Percentiles rank a stretch among this genome's conserved stretches.
These are phyloP conservation scores for Erythrocercus mccallii DNA, from an alignment of 2,113 vertebrate species.

Conservation along the genomic window DNA sequence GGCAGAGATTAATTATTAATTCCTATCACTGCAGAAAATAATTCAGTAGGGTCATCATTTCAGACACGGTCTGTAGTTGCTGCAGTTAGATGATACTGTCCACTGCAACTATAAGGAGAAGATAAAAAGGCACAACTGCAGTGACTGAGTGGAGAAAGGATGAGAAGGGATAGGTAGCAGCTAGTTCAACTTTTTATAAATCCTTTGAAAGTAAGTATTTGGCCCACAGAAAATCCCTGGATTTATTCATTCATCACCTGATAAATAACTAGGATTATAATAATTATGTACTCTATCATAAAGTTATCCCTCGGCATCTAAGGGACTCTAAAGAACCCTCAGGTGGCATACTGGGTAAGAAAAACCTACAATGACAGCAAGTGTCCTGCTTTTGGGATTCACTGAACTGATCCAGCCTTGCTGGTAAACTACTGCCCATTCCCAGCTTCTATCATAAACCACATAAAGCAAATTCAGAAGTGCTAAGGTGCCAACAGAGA, in stretches of 20 bases:
- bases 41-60: neutral
- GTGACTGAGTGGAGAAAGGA: neutral
- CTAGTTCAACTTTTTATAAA: neutral
- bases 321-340: neutral
- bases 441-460: neutral
- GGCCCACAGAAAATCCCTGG: neutral
- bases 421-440: neutral
- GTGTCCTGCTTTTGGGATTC: neutral
- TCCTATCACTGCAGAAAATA: neutral
- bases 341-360: neutral
- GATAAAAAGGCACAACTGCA: neutral
- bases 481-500: neutral
- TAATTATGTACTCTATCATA: neutral
- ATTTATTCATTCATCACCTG: neutral
- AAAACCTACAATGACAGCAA: neutral
- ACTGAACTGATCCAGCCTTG: neutral
- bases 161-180: neutral
- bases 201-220: neutral
- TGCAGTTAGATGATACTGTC: neutral
- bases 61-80: neutral
- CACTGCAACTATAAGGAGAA: neutral
- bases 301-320: neutral
- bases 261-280: neutral
- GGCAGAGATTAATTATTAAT: neutral
- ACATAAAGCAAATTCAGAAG: neutral